Evolutionary conservation across 2,888 invertebrate genomes (phyloP), one percentile per base, ranked within the genome.

Genomic region (Cecidostiba fungosa): DNA sequence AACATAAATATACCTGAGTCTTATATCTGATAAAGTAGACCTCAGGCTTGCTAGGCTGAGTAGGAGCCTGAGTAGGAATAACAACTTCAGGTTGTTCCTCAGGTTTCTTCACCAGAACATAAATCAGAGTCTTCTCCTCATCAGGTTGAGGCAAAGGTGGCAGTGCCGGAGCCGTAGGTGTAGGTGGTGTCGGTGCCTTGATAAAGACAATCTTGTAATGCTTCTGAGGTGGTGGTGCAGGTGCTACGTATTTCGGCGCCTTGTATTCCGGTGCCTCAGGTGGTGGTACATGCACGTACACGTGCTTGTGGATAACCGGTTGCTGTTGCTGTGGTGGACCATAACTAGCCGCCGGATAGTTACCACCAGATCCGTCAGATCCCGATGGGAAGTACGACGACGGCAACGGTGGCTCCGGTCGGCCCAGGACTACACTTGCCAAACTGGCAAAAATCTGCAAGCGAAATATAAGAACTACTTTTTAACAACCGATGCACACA

Each of bases 1-100:
- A 23, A 36, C 8, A 0, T n/a, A n/a, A n/a, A 29, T 77, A 0
- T 94, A 96, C 96, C 96, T 96, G 97, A 78, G 97, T 97, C 94
- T 97, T 97, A 94, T 97, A 98, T 94, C 97, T 96, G 94, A 97
- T 97, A 95, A 97, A 97, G 95, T 97, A 97, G 81, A 97, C 97
- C 94, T 97, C 97, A 8, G 97, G 97, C 93, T 97, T 97, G 94
- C 97, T 96, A 74, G 97, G 97, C 91, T 97, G 97, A 59, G 97
- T 97, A 70, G 97, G 97, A 73, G 96, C 96, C 3, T 97, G 96
- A 16, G 97, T 96, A 1, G 97, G 97, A 88, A 97, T 95, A 72
- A 96, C 95, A 87, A 97, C 95, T 85, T 97, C 97, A 78, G 97
- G 97, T 90, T 96, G 96, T 88, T 97, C 97, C 92, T 97, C 97